Evolutionary conservation across 2,113 vertebrate genomes (phyloP), one percentile per base, ranked within the genome.

Genomic region (Polypterus bichir): DNA sequence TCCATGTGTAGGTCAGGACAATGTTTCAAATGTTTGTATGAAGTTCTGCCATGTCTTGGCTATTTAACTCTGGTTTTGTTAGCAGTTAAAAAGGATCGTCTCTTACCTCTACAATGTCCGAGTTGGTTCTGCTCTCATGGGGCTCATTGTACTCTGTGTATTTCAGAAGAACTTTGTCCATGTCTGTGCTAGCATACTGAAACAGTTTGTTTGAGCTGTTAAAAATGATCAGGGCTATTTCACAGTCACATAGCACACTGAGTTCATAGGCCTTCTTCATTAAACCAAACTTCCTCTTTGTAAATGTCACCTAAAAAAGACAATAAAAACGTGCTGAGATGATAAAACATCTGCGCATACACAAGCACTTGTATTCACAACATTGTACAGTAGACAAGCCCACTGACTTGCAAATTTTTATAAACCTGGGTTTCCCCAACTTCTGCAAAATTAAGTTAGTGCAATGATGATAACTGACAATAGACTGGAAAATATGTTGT

Each of bases 121-220:
- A 94, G 91, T 99, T 99, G 86, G 96, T 98, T 86, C 96, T 88
- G 91, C 94, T 98, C 82, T 99, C 96, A 1, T 98, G 96, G 60
- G 96, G 95, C 77, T 99, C 95, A 61, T 97, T 99, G 81, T 99
- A 99, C 76, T 98, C 96, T 64, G 96, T 99, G 70, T 99, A 99
- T 86, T 99, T 99, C 72, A 99, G 95, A 60, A 99, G 89, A 74
- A 99, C 96, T 86, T 97, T 97, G 87, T 99, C 96, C 96, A 99
- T 99, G 77, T 98, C 94, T 64, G 95, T 98, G 89, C 96, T 99
- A 76, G 96, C 96, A 62, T 99, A 99, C 81, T 99, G 96, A 83
- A 99, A 99, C 76, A 99, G 88, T 80, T 99, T 99, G 88, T 98
- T 99, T 73, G 96, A 95, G 86, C 96, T 97, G 92, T 99, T 99